Conservation (phyloP, 2,888 invertebrate genomes). For the Drosophila diplacantha region DNA sequence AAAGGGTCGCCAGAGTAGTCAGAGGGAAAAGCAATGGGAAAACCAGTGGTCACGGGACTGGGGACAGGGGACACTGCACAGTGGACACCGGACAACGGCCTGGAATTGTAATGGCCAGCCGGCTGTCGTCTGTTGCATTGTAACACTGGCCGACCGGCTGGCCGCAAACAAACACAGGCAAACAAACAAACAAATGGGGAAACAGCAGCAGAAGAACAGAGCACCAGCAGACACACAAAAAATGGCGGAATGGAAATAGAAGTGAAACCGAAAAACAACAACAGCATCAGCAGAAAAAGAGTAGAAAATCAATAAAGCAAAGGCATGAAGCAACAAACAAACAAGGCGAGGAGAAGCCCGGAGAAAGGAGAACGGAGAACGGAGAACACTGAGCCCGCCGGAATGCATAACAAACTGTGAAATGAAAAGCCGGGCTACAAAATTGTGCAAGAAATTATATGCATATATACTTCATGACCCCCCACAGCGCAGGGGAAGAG, state of each 20-base stretch:
- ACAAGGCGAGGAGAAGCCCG: constrained; percentile 27
- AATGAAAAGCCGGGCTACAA: constrained; percentile 43
- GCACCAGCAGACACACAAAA: constrained; percentile 19
- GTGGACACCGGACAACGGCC: constrained; percentile 17
- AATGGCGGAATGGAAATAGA: constrained; percentile 49
- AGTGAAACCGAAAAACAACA: constrained; percentile 24
- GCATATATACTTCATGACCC: constrained; percentile 37
- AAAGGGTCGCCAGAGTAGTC: constrained; percentile 21
- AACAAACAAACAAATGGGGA: constrained; percentile 60
- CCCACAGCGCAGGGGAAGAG: not conserved
- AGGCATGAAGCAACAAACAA: constrained; percentile 48
- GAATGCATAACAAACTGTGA: constrained; percentile 52
- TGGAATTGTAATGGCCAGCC: constrained; percentile 41
- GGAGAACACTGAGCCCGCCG: constrained; percentile 17
- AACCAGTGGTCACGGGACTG: constrained; percentile 13
- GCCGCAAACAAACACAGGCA: constrained; percentile 60
- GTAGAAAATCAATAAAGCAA: constrained; percentile 65
- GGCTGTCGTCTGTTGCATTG: constrained; percentile 66
- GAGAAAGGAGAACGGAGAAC: constrained; percentile 8
- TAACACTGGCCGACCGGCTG: constrained; percentile 69
- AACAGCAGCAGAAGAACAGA: constrained; percentile 8
- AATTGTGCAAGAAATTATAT: constrained; percentile 55
- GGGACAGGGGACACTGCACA: not conserved
- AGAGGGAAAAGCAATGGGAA: constrained; percentile 17
- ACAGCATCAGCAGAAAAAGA: not conserved